Conservation (phyloP, 2,888 invertebrate species). For the Imbricaverruca yamaguchii region DNA sequence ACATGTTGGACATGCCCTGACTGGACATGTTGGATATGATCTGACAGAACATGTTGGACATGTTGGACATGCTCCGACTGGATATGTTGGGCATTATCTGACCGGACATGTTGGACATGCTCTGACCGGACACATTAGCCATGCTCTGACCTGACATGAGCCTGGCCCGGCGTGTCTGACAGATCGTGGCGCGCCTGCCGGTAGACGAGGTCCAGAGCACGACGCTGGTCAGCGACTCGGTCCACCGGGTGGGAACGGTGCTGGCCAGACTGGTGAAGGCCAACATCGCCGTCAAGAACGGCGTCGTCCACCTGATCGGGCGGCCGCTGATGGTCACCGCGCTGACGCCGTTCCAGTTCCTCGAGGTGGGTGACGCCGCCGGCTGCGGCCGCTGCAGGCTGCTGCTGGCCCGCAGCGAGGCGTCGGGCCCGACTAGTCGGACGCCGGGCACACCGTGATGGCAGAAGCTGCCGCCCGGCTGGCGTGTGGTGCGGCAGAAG, state of each 20-base stretch:
- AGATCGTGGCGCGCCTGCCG: background rate
- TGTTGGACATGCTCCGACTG: no score
- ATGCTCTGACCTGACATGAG: background rate
- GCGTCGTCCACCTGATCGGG: slow-evolving; percentile 86
- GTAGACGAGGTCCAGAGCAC: slow-evolving; percentile 32
- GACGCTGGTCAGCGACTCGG: slow-evolving; percentile 34
- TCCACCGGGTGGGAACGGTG: slow-evolving; percentile 71
- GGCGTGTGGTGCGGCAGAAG: no score
- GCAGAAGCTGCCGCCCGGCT: no score
- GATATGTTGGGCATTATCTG: background rate
- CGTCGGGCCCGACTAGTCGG: no score
- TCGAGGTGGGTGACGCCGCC: slow-evolving; percentile 27
- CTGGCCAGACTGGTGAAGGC: slow-evolving; percentile 77
- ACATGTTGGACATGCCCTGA: no score
- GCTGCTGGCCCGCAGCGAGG: no score
- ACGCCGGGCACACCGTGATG: no score
- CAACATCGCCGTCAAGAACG: slow-evolving; percentile 86
- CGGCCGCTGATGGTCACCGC: slow-evolving; percentile 86
- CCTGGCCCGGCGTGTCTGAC: background rate
- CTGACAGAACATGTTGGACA: no score
- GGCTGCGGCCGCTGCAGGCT: no score
- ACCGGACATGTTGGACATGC: background rate
- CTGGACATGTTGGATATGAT: no score
- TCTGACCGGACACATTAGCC: background rate
- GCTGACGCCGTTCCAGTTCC: slow-evolving; percentile 32